These are phyloP conservation scores for Reticulitermes lucifugus DNA, from an alignment of 2,888 invertebrate genomes.

Conservation along the genomic window DNA sequence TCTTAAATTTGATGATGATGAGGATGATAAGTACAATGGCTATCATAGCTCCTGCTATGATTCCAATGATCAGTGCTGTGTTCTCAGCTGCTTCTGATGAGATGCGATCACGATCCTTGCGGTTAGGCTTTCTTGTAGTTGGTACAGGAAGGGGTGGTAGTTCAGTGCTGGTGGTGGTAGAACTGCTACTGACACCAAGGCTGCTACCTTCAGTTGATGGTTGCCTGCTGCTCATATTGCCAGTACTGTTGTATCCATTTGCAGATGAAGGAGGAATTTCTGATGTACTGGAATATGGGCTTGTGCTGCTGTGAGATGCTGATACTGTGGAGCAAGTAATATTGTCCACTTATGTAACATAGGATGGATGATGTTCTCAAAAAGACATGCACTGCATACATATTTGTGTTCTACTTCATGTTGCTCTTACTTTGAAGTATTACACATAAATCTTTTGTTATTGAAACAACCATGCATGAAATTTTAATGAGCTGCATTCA, in stretches of 20 bases:
- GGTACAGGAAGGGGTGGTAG: constrained; percentile 55
- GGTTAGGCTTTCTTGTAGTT: constrained; percentile 58
- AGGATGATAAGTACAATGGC: constrained; percentile 91
- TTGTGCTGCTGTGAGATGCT: constrained; percentile 6
- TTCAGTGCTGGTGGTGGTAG: constrained; percentile 57
- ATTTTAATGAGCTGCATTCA: not conserved
- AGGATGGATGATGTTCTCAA: not conserved
- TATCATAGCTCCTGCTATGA: constrained; percentile 91
- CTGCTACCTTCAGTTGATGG: not conserved
- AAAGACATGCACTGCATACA: not conserved
- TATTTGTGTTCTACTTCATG: not conserved
- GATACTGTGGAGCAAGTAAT: constrained; percentile 19
- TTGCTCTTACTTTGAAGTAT: not conserved
- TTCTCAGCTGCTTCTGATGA: constrained; percentile 79
- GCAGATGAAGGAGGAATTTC: not conserved
- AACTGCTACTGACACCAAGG: not conserved
- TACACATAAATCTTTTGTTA: not conserved
- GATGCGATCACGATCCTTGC: constrained; percentile 64
- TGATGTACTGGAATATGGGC: not conserved
- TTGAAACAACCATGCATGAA: not conserved
- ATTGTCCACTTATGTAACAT: constrained; percentile 7
- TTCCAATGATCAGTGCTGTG: constrained; percentile 84
- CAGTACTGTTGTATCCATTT: not conserved
- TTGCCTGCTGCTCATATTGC: not conserved
- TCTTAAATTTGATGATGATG: constrained; percentile 87